Evolutionary conservation across 2,888 invertebrate genomes (phyloP).

Genomic region (Lobophora halterata): DNA sequence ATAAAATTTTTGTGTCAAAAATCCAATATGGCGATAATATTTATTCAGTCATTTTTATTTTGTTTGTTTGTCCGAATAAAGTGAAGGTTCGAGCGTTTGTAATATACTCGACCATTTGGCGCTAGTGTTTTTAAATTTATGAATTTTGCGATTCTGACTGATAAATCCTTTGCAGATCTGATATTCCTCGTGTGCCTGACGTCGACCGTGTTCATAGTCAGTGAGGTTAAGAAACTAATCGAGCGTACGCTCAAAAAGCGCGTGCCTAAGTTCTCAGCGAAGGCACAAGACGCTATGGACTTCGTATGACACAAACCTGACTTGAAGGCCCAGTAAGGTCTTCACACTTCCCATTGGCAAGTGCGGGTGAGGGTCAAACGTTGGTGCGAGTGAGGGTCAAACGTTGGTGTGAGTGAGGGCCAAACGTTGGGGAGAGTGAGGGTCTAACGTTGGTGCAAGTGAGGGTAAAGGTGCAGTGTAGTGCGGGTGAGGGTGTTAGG

Average conservation of each 20-base stretch:
- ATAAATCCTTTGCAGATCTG: constrained; percentile 86
- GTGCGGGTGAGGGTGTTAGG: too few relatives aligned
- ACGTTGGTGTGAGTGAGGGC: constrained; percentile 17
- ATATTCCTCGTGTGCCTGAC: constrained; percentile 94
- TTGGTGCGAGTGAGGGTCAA: too few relatives aligned
- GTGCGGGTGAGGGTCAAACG: constrained; percentile 19
- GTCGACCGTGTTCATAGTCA: constrained; percentile 97
- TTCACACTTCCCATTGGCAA: constrained; percentile 30
- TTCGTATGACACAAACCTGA: constrained; percentile 86
- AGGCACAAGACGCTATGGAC: constrained; percentile 80
- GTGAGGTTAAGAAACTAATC: constrained; percentile 94
- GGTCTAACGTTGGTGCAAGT: too few relatives aligned
- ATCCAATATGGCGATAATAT: too few relatives aligned
- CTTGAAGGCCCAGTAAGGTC: constrained; percentile 66
- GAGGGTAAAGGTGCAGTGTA: constrained; percentile 23
- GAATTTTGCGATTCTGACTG: too few relatives aligned
- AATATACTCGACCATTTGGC: too few relatives aligned
- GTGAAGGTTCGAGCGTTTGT: too few relatives aligned
- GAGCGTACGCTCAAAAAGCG: constrained; percentile 87
- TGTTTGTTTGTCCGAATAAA: too few relatives aligned
- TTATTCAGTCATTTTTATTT: too few relatives aligned
- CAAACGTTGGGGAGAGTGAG: constrained; percentile 36
- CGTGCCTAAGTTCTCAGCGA: constrained; percentile 66
- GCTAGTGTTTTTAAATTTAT: too few relatives aligned
- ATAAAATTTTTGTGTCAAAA: too few relatives aligned